Evolutionary conservation across 2,888 invertebrate genomes (phyloP), one percentile per base, ranked within the genome.

Genomic region (Aporophyla lueneburgensis): DNA sequence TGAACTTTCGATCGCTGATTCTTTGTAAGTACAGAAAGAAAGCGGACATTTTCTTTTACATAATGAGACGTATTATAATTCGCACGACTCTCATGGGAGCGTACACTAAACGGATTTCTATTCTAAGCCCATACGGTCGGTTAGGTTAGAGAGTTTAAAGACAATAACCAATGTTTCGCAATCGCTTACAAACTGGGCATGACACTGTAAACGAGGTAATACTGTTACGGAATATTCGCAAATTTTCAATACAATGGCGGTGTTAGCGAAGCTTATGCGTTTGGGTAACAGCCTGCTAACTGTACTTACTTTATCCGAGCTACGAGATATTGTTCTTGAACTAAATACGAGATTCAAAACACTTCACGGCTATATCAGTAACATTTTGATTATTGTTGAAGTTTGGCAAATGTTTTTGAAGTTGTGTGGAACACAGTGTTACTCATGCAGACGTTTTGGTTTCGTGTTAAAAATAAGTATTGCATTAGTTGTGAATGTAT

Each of bases 31-130:
- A 89, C 77, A 91, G 89, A 92, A 94, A 93, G 95, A 95, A 95
- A 96, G 94, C 93, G 90, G 84, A 91, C 89, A 91, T 92, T 94
- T 94, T 93, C 91, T 94, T 93, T 93, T 91, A 89, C 86, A 90
- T 93, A 95, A 95, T 95, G 94, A 95, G 93, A 93, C 90, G 89
- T 91, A 92, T 94, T 93, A 93, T 91, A 92, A 93, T 94, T 93
- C 92, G 92, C 93, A 93, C 93, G 92, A 88, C 89, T 90, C 91
- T 93, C 92, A 91, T 92, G 92, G 89, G 92, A 94, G 91, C 86
- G 88, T 84, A 79, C 80, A 80, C 87, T 88, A 87, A 89, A 89
- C 86, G 89, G 86, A 91, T 92, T 91, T 91, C 89, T 90, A 88
- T 90, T 89, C 87, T 86, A 84, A 81, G 75, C 74, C 84, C 76